Evolutionary conservation across 2,797 vertebrate genomes (phyloP), one percentile per base, ranked within the genome.

Genomic region (Melanotaenia boesemani): DNA sequence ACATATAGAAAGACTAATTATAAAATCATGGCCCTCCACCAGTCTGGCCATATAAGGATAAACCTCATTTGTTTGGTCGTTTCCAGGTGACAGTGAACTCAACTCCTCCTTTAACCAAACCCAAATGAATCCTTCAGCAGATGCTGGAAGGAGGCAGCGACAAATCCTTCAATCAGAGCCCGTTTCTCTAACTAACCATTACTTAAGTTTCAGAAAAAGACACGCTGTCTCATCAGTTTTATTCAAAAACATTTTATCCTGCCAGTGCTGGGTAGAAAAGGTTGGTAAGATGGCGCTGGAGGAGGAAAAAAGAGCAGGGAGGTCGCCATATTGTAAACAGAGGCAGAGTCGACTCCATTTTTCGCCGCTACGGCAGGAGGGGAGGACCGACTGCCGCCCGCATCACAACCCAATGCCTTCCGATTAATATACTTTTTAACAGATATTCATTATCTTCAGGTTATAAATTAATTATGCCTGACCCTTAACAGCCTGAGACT

Each of bases 281-380:
- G 58, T 70, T 84, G 80, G 74, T 94, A 97, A 97, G 94, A 97
- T 97, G 96, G 96, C 96, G 96, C 95, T 95, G 93, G 93, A 92
- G 92, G 85, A 89, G 58, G 91, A 90, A 68, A 93, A 93, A 81
- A 72, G 77, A 74, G 77, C 95, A 93, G 94, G 90, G 94, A 95
- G 95, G 96, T 96, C 95, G 96, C 96, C 96, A 97, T 97, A 96
- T 96, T 97, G 96, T 96, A 97, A 96, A 96, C 95, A 97, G 76
- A 89, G 82, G 89, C 92, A 92, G 87, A 78, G 48, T 73, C 67
- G 91, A 88, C 92, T 92, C 91, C 92, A 91, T 91, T 87, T 93
- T 92, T 91, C 89, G 87, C 83, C 79, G 89, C 88, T 74, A 48
- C 78, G 67, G 63, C 81, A 82, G 76, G 79, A 88, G 85, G 39